Base-by-base conservation (phyloP, 2,113 vertebrate species). In the Pseudorectes ferrugineus region DNA sequence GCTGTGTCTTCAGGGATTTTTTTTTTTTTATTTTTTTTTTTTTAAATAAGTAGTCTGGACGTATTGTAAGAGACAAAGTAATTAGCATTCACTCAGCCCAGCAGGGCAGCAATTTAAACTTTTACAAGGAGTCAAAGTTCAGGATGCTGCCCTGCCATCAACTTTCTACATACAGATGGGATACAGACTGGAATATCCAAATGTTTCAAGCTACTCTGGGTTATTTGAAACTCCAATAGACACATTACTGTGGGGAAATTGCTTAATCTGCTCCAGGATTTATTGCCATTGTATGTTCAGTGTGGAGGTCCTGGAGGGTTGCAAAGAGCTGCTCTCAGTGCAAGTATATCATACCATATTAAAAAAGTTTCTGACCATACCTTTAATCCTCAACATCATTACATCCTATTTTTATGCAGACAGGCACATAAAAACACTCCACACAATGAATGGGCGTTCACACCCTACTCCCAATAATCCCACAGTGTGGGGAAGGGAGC, bases 361-460 rank as follows among this genome's bases (percentile, higher is more conserved):
- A 76, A 97, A 97, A 97, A 97, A 96, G 90, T 98, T 98, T 97
- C 55, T 92, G 95, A 93, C 95, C 96, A 66, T 96, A 92, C 81
- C 94, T 97, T 97, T 97, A 96, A 97, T 98, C 97, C 95, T 97
- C 65, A 92, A 92, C 97, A 97, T 96, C 95, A 90, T 97, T 96
- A 97, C 96, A 94, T 89, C 95, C 80, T 91, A 95, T 95, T 97
- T 97, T 97, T 91, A 95, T 85, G 93, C 87, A 94, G 94, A 88
- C 91, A 89, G 18, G 55, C 82, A 96, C 90, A 94, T 92, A 71
- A 96, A 96, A 95, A 96, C 85, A 94, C 94, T 95, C 96, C 89
- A 93, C 88, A 95, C 93, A 96, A 97, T 46, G 81, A 97, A 93
- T 65, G 80, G 91, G 80, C 2, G 12, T 96, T 66, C 94, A 88